Base-by-base conservation (phyloP, 2,888 invertebrate genomes). In the Scaptomyza tumidula region DNA sequence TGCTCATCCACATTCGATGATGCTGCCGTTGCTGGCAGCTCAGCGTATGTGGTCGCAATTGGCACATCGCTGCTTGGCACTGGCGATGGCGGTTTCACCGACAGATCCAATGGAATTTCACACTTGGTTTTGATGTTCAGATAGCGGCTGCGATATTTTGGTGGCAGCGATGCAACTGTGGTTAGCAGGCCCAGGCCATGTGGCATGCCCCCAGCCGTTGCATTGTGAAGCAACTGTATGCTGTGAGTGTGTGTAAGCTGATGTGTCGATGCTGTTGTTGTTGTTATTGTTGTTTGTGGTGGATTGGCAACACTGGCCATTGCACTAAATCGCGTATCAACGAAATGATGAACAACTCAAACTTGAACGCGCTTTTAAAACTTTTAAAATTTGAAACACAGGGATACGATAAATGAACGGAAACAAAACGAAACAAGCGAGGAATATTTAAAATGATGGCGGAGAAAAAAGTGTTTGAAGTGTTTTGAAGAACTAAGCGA, bases 21-120 rank as follows among this genome's bases (percentile, higher is more conserved):
- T 24, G 1, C 5, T 24, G 49, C 39, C 46, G 43, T 31, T 39
- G 44, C 11, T 14, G 49, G 88, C 33, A 89, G 86, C 71, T 90
- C 90, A 6, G 90, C 65, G 48, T 89, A 89, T 75, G 89, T 67
- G 46, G 80, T 81, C 6, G 90, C 85, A 73, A 88, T 80, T 49
- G 90, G 90, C 61, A 89, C 90, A 68, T 90, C 90, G 50, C 53
- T 45, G 54, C 56, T 45, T 35, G 85, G 76, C 65, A 68, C 62
- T 45, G 84, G 87, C 67, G 85, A 79, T 71, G 79, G 82, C 43
- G 84, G 90, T 72, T 97, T 97, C 27, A 96, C 91, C 24, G 96
- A 96, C 66, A 97, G 92, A 90, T 97, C 97, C 78, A 97, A 92
- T 7, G 96, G 96, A 69, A 85, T 92, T 81, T 92, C 92, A 75